Conservation (phyloP, 2,888 invertebrate species). For the Spodoptera picta region DNA sequence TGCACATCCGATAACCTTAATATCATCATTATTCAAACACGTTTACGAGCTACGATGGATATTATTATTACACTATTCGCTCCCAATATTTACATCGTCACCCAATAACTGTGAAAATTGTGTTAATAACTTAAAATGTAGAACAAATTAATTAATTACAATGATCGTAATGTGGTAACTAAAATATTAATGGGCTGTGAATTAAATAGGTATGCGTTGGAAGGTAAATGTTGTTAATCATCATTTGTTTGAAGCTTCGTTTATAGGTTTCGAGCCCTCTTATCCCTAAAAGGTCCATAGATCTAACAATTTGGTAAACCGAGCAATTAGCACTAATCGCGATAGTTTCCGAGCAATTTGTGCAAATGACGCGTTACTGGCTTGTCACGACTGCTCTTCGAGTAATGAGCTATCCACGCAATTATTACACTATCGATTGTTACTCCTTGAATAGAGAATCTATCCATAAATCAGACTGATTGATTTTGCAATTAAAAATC, state of each 20-base stretch:
- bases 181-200: slow-evolving; percentile 18
- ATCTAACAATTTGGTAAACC: slow-evolving; percentile 76
- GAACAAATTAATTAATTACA: slow-evolving; percentile 20
- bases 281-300: slow-evolving; percentile 56
- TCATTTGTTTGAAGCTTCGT: slow-evolving; percentile 20
- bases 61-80: slow-evolving; percentile 14
- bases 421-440: slow-evolving; percentile 69
- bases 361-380: slow-evolving; percentile 74
- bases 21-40: slow-evolving; percentile 26
- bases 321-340: slow-evolving; percentile 81
- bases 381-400: slow-evolving; percentile 68
- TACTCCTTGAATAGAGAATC: slow-evolving; percentile 45
- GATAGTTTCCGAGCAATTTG: slow-evolving; percentile 80
- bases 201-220: slow-evolving; percentile 12
- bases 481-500: slow-evolving; percentile 30
- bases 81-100: slow-evolving; percentile 14
- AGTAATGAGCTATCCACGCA: slow-evolving; percentile 77
- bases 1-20: slow-evolving; percentile 39
- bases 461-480: slow-evolving; percentile 22
- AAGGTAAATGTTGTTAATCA: neutral
- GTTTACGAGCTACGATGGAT: slow-evolving; percentile 18
- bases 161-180: neutral
- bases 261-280: slow-evolving; percentile 13
- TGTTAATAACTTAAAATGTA: slow-evolving; percentile 22
- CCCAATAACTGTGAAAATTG: slow-evolving; percentile 18